Evolutionary conservation across 2,113 vertebrate genomes (phyloP).

Genomic region (Corythornis cristatus): DNA sequence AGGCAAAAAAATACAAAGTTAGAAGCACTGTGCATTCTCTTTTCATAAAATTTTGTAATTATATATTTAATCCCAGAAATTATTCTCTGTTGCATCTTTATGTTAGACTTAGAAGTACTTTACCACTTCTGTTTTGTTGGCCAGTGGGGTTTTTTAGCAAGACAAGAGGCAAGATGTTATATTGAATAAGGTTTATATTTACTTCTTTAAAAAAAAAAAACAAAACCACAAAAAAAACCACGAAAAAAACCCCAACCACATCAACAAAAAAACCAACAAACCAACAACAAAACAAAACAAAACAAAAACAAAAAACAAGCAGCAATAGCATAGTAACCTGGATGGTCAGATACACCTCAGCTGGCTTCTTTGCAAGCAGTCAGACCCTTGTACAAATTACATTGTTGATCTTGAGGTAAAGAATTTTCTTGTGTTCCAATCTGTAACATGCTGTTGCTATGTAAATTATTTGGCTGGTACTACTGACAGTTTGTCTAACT

Average conservation of each 20-base stretch:
- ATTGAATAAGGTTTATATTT: not conserved
- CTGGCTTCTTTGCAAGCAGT: not conserved
- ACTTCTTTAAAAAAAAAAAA: not conserved
- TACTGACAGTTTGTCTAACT: conserved; percentile 44
- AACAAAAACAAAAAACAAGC: not conserved
- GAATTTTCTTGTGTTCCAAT: conserved; percentile 4
- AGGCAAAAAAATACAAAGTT: not conserved
- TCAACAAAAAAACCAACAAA: not conserved
- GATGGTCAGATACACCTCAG: not conserved
- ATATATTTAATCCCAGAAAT: not conserved
- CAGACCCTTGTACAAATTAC: not conserved
- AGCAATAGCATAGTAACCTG: not conserved
- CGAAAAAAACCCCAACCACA: not conserved
- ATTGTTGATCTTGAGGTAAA: not conserved
- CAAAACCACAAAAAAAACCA: too few species aligned
- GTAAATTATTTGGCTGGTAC: conserved; percentile 23
- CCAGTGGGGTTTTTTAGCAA: not conserved
- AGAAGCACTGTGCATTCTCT: not conserved
- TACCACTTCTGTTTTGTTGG: not conserved
- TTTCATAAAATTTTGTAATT: not conserved
- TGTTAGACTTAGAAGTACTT: not conserved
- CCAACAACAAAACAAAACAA: too few species aligned
- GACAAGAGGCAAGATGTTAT: not conserved
- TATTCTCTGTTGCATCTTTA: not conserved
- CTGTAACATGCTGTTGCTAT: not conserved